Percentiles rank a stretch among this genome's conserved stretches.
Conservation (phyloP, 2,797 vertebrate genomes). For the Champsocephalus esox region DNA sequence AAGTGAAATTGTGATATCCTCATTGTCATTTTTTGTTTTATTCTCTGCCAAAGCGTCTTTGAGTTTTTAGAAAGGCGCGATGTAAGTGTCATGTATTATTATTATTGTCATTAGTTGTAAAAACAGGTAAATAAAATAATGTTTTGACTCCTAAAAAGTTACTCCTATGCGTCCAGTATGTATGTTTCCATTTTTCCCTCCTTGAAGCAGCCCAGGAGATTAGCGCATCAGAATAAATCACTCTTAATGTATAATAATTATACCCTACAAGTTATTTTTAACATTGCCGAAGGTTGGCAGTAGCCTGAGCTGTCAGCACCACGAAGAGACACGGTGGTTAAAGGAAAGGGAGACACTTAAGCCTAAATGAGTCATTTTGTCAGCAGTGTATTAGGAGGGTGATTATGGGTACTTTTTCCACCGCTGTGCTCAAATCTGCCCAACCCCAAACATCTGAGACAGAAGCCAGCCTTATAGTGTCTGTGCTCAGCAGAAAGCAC, state of each 20-base stretch:
- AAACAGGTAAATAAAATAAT: background rate
- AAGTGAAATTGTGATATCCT: background rate
- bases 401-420: slow-evolving; percentile 77
- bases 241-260: slow-evolving; percentile 1
- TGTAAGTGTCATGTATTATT: too few species aligned
- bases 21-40: background rate
- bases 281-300: slow-evolving; percentile 10
- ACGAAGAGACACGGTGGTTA: slow-evolving; percentile 9
- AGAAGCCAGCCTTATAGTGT: slow-evolving; percentile 67
- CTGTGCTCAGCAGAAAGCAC: slow-evolving; percentile 74
- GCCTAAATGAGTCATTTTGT: slow-evolving; percentile 50
- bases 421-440: slow-evolving; percentile 57
- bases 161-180: background rate
- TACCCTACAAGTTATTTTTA: background rate
- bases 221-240: background rate
- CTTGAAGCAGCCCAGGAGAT: too few species aligned
- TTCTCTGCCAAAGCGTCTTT: too few species aligned
- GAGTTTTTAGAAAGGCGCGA: too few species aligned
- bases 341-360: slow-evolving; percentile 36
- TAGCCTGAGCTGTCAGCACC: slow-evolving; percentile 29
- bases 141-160: background rate
- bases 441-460: slow-evolving; percentile 59
- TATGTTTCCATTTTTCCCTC: background rate
- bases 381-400: slow-evolving; percentile 47
- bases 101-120: slow-evolving; percentile 2